These are phyloP conservation scores for Rhipidura dahli DNA, from an alignment of 2,113 vertebrate species.

Conservation along the genomic window DNA sequence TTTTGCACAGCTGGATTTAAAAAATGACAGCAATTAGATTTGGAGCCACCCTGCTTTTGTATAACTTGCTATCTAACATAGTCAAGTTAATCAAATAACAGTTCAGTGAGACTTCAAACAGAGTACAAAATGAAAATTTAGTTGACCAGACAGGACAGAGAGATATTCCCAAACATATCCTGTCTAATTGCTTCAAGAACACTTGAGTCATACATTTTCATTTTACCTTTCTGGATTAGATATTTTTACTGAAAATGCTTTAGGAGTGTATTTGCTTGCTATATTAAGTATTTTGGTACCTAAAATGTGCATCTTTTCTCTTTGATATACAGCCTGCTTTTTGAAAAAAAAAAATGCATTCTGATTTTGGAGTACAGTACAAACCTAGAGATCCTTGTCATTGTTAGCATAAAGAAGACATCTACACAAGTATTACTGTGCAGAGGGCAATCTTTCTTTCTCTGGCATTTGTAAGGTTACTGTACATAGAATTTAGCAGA, in stretches of 20 bases:
- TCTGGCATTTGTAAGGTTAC: slow-evolving; percentile 66
- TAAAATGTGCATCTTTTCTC: slow-evolving; percentile 30
- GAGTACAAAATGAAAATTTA: slow-evolving; percentile 37
- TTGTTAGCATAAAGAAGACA: slow-evolving; percentile 70
- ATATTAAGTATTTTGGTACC: slow-evolving; percentile 40
- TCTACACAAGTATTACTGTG: slow-evolving; percentile 57
- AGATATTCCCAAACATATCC: neutral
- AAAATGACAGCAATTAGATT: neutral
- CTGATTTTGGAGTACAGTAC: slow-evolving; percentile 47
- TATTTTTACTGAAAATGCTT: slow-evolving; percentile 32
- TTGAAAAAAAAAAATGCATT: neutral
- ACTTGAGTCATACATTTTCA: neutral
- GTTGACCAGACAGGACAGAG: slow-evolving; percentile 45
- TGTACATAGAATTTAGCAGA: slow-evolving; percentile 68
- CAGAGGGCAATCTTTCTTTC: slow-evolving; percentile 61
- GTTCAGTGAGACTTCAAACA: slow-evolving; percentile 18
- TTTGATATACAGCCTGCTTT: neutral
- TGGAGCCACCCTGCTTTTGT: neutral
- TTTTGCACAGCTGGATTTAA: slow-evolving; percentile 4
- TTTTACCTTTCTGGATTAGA: slow-evolving; percentile 31
- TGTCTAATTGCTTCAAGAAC: slow-evolving; percentile 14
- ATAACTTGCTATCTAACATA: neutral
- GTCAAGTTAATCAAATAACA: slow-evolving; percentile 12
- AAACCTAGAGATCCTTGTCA: slow-evolving; percentile 46
- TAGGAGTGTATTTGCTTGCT: neutral